These are phyloP conservation scores for Oxycera nigricornis DNA, from an alignment of 2,888 invertebrate species.

Conservation along the genomic window DNA sequence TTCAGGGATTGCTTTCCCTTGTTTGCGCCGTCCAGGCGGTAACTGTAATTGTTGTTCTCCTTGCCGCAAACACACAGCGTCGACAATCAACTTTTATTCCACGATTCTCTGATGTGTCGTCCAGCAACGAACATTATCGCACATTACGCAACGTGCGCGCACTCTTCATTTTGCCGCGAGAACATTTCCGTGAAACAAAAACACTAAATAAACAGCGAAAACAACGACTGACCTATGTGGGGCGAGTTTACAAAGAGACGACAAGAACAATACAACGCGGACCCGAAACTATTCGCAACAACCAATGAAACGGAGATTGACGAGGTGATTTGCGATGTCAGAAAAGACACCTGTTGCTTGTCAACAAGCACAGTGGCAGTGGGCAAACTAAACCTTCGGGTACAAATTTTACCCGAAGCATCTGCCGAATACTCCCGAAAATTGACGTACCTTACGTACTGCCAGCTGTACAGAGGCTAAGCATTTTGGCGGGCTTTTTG, in stretches of 20 bases:
- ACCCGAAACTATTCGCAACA: background rate
- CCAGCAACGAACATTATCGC: background rate
- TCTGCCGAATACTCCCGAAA: no score
- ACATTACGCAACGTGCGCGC: constrained; percentile 3
- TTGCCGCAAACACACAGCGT: background rate
- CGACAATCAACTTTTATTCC: background rate
- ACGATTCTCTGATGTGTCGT: background rate
- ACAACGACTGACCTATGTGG: background rate
- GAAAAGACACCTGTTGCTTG: constrained; percentile 15
- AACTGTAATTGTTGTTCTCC: constrained; percentile 23
- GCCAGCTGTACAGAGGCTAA: no score
- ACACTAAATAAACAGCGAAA: background rate
- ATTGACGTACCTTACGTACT: no score
- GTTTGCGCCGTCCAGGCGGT: no score
- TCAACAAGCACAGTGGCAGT: no score
- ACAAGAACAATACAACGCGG: background rate
- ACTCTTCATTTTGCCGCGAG: background rate
- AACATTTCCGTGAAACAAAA: background rate
- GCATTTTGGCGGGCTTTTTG: no score
- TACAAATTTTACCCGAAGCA: no score
- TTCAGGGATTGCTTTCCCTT: background rate
- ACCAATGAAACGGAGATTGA: background rate
- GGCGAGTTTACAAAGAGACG: background rate
- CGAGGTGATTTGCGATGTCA: background rate
- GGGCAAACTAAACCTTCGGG: no score